These are phyloP conservation scores for Eupithecia insigniata DNA, from an alignment of 2,888 invertebrate genomes.

Conservation along the genomic window DNA sequence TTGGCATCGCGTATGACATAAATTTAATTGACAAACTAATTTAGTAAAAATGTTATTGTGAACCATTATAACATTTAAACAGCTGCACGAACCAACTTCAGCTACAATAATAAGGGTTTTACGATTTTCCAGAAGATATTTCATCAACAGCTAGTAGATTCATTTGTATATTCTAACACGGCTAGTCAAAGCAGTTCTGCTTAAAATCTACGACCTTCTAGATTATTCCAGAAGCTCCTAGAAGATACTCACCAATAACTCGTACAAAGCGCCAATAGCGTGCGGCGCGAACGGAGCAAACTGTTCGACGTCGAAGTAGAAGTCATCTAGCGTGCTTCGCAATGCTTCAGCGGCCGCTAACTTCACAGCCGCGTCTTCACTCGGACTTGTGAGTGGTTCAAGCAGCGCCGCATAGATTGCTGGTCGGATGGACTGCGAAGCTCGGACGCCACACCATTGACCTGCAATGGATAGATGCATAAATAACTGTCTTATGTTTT, in stretches of 20 bases:
- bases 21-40: background rate
- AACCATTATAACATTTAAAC: background rate
- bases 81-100: background rate
- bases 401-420: conserved; percentile 91
- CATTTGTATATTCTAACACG: too few species aligned
- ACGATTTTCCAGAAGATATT: background rate
- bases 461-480: conserved; percentile 57
- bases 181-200: too few species aligned
- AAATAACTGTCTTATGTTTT: too few species aligned
- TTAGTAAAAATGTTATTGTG: background rate
- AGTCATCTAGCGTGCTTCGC: conserved; percentile 94
- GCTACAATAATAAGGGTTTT: background rate
- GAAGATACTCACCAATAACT: conserved; percentile 89
- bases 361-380: conserved; percentile 95
- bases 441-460: conserved; percentile 91
- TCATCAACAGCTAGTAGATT: too few species aligned
- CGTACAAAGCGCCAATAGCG: conserved; percentile 91
- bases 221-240: background rate
- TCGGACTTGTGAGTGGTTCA: conserved; percentile 85
- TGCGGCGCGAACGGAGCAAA: conserved; percentile 93
- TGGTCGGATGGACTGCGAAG: conserved; percentile 91
- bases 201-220: too few species aligned
- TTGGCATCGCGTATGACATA: background rate
- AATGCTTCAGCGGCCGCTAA: conserved; percentile 94
- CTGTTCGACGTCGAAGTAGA: conserved; percentile 94